phyloP scores from a whole-genome alignment of 92 coral and sea anemone species.

The Muricea muricata region DNA sequence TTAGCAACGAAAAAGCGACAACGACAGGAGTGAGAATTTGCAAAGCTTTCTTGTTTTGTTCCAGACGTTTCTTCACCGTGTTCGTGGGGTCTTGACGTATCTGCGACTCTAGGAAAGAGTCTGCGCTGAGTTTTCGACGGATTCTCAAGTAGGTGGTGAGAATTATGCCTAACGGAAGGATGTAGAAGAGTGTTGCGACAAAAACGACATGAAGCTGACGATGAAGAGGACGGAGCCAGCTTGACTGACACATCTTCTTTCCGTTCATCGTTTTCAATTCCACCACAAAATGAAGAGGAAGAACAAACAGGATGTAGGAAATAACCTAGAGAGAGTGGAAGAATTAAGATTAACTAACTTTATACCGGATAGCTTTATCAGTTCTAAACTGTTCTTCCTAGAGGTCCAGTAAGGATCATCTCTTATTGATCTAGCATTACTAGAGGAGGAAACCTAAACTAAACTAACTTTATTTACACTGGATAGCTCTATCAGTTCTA shows the following conservation, averaged over 20 bases:
- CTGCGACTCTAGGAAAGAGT: conserved; percentile 51
- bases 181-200: conserved; percentile 56
- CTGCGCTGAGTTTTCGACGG: conserved; percentile 71
- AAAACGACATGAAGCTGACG: conserved; percentile 58
- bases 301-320: conserved; percentile 72
- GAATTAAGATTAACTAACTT: not conserved
- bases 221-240: conserved; percentile 68
- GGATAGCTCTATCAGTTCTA: conserved; percentile 1
- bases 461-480: not conserved
- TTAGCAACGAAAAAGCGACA: conserved; percentile 74
- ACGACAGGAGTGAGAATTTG: conserved; percentile 86
- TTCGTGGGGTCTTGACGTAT: conserved; percentile 60
- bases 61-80: conserved; percentile 63
- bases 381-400: not conserved
- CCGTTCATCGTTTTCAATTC: conserved; percentile 50
- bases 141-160: conserved; percentile 74
- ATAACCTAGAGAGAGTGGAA: not conserved
- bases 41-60: conserved; percentile 84
- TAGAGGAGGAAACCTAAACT: not conserved
- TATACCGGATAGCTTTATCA: not conserved
- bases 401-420: not conserved
- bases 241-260: conserved; percentile 52
- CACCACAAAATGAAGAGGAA: conserved; percentile 80
- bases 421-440: not conserved
- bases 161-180: conserved; percentile 78